phyloP scores from a whole-genome alignment of 2,113 vertebrate genomes.

The Psilopsiagon aurifrons region DNA sequence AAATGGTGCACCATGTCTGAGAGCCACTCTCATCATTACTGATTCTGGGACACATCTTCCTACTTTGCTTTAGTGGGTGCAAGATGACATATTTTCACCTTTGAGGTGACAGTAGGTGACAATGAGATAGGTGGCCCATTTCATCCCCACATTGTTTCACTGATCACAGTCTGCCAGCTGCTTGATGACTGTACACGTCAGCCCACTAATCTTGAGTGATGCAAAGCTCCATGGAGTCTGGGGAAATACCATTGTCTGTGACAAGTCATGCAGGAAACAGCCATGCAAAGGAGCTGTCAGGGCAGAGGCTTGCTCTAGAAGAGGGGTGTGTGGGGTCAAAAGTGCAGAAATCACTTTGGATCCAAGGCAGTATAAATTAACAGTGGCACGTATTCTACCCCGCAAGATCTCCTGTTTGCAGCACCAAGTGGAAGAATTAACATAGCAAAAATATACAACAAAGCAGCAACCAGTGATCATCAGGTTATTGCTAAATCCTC shows the following conservation, averaged over 20 bases:
- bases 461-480: conserved; percentile 10
- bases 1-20: background rate
- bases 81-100: conserved; percentile 1
- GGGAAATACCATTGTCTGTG: conserved; percentile 45
- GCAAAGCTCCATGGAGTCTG: background rate
- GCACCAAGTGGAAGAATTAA: background rate
- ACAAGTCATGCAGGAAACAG: conserved; percentile 53
- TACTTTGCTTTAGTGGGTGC: background rate
- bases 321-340: conserved; percentile 6
- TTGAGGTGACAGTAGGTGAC: background rate
- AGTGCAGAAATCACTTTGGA: conserved; percentile 58
- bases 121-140: background rate
- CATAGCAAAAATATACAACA: conserved; percentile 7
- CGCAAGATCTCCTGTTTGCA: background rate
- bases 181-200: background rate
- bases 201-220: background rate
- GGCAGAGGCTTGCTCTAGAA: background rate
- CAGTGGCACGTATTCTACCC: background rate
- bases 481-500: conserved; percentile 1
- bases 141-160: background rate
- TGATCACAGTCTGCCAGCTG: conserved; percentile 17
- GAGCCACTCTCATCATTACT: background rate
- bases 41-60: background rate
- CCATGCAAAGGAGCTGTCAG: conserved; percentile 36
- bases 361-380: conserved; percentile 8